Conservation (phyloP, 2,888 invertebrate species). For the Mythimna albipuncta region DNA sequence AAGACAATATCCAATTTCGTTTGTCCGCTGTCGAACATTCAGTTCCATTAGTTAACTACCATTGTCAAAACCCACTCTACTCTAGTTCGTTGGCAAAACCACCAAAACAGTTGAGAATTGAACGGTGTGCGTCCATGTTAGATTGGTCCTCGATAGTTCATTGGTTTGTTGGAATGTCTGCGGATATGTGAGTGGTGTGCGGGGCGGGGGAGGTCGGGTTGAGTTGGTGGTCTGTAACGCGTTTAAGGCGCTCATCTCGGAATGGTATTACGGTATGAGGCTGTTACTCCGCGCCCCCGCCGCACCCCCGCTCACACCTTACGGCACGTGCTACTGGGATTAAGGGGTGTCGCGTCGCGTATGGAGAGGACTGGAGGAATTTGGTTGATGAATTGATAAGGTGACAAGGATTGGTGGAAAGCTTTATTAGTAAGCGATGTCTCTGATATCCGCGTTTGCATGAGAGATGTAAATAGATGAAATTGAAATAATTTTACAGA, state of each 20-base stretch:
- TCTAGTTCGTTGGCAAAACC: constrained; percentile 81
- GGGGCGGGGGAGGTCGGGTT: constrained; percentile 69
- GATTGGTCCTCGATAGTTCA: constrained; percentile 70
- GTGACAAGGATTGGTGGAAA: not conserved
- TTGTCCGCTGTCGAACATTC: constrained; percentile 73
- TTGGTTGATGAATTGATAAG: constrained; percentile 13
- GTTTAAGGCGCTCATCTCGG: constrained; percentile 90
- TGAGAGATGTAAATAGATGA: no score
- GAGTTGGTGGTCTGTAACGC: constrained; percentile 81
- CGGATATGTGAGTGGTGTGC: constrained; percentile 50
- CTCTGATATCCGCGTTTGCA: not conserved
- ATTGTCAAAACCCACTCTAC: constrained; percentile 89
- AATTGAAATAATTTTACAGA: no score
- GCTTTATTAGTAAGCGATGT: not conserved
- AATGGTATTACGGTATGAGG: constrained; percentile 88
- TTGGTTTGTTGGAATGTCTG: constrained; percentile 65
- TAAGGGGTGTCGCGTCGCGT: constrained; percentile 84
- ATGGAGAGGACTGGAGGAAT: constrained; percentile 31
- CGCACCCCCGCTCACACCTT: constrained; percentile 74
- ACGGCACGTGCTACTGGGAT: constrained; percentile 77
- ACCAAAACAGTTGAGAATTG: constrained; percentile 86
- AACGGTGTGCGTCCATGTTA: constrained; percentile 76
- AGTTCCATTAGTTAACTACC: constrained; percentile 87
- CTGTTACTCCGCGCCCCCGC: constrained; percentile 71
- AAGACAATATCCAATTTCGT: constrained; percentile 82